phyloP scores from a whole-genome alignment of 2,888 invertebrate species.

The Hofmannophila pseudospretella region DNA sequence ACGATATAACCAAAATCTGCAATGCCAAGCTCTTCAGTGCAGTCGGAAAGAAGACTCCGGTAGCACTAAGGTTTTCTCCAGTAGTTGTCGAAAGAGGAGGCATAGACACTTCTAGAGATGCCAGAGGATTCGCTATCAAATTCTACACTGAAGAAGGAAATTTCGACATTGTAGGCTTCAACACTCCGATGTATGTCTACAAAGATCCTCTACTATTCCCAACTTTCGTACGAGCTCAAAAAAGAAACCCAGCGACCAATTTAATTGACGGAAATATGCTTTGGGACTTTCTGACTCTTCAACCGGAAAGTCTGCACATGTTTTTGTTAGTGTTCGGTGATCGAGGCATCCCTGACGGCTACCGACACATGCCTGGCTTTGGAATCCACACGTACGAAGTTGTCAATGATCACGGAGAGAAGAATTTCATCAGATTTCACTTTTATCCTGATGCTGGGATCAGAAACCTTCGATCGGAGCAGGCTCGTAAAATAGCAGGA shows the following conservation, averaged over 20 bases:
- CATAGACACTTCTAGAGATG: slow-evolving; percentile 90
- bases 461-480: slow-evolving; percentile 81
- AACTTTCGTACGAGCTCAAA: slow-evolving; percentile 94
- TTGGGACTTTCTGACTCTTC: slow-evolving; percentile 92
- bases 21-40: slow-evolving; percentile 85
- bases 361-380: slow-evolving; percentile 94
- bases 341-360: slow-evolving; percentile 93
- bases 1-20: slow-evolving; percentile 85
- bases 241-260: slow-evolving; percentile 92
- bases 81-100: slow-evolving; percentile 91
- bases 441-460: slow-evolving; percentile 92
- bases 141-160: slow-evolving; percentile 93
- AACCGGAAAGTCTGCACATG: slow-evolving; percentile 91
- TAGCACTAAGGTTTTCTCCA: slow-evolving; percentile 87
- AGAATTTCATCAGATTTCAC: slow-evolving; percentile 91
- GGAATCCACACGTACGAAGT: slow-evolving; percentile 94
- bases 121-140: slow-evolving; percentile 92
- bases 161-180: slow-evolving; percentile 93
- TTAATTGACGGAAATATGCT: slow-evolving; percentile 92
- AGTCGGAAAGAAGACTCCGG: slow-evolving; percentile 86
- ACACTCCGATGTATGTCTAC: slow-evolving; percentile 92
- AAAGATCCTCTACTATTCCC: slow-evolving; percentile 92
- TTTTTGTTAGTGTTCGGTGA: slow-evolving; percentile 89
- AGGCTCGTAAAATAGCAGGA: slow-evolving; percentile 81
- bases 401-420: slow-evolving; percentile 82